Evolutionary conservation across 2,888 invertebrate genomes (phyloP), one percentile per base, ranked within the genome.

Genomic region (Folsomia manolachei): DNA sequence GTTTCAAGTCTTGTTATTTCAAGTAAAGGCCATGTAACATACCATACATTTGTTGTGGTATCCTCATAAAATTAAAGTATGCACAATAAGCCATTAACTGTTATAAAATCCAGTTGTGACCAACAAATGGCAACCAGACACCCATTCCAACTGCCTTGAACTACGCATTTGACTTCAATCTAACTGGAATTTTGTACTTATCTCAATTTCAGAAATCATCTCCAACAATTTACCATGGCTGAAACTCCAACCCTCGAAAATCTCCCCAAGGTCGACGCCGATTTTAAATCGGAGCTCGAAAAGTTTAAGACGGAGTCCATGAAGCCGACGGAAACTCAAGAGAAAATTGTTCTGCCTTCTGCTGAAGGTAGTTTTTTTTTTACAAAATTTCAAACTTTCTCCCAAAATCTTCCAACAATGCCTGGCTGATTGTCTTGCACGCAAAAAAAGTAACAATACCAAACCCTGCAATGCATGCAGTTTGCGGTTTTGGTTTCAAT

Each of bases 301-400:
- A 91, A 90, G 67, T 97, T 97, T 88, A 92, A 94, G 85, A 89
- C 92, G 75, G 90, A 90, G 82, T 90, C 92, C 82, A 88, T 97
- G 84, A 93, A 93, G 84, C 93, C 93, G 83, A 92, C 94, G 9
- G 90, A 91, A 81, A 95, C 95, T 71, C 89, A 92, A 79, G 96
- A 96, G 84, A 97, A 97, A 85, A 92, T 93, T 74, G 89, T 95
- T 76, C 87, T 97, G 82, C 97, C 97, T 72, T 93, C 95, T 61
- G 94, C 95, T 81, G 92, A 95, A 91, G 95, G 96, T 96, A 86
- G n/a, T 19, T 63, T 56, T 9, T 62, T 25, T 63, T 14, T 24
- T 24, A 63, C 21, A 1, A 21, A 21, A 21, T 39, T 39, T 39
- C 11, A 11, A 4, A 25, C 62, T 62, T 23, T 56, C 56, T 4